phyloP scores from a whole-genome alignment of 92 coral and sea anemone genomes.

The Epizoanthus stellaris region DNA sequence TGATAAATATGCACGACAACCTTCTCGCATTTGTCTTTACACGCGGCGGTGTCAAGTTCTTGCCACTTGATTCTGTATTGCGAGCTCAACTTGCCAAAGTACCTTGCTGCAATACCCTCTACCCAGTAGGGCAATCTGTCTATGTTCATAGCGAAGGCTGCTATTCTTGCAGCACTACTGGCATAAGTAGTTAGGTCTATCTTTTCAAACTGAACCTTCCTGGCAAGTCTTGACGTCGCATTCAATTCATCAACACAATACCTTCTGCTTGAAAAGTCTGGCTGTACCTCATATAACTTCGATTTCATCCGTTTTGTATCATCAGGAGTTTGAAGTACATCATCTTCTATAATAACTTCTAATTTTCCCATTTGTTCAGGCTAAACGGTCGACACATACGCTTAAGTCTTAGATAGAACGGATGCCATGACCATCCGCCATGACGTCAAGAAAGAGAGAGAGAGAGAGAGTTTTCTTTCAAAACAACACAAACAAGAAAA shows the following conservation, averaged over 20 bases:
- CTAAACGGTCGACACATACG: not conserved
- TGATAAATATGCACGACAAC: too few relatives aligned
- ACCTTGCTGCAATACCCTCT: not conserved
- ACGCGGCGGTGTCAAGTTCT: too few relatives aligned
- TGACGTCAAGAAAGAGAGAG: not conserved
- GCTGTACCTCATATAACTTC: not conserved
- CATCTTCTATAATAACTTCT: not conserved
- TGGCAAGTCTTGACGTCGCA: not conserved
- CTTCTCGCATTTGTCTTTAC: too few relatives aligned
- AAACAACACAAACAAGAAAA: too few relatives aligned
- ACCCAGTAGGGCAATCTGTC: constrained; percentile 3
- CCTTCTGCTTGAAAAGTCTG: not conserved
- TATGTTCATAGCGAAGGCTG: not conserved
- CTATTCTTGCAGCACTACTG: not conserved
- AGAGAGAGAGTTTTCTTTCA: not conserved
- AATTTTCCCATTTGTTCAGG: not conserved
- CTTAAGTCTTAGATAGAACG: not conserved
- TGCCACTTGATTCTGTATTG: too few relatives aligned
- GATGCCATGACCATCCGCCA: not conserved
- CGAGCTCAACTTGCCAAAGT: not conserved
- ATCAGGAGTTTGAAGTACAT: not conserved
- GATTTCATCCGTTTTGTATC: not conserved
- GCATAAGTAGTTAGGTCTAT: not conserved
- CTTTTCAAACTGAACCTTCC: not conserved
- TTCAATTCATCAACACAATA: not conserved